Percentiles rank a stretch among this genome's conserved stretches.
These are phyloP conservation scores for Hesperophylax magnus DNA, from an alignment of 1,140 invertebrate genomes.

Conservation along the genomic window DNA sequence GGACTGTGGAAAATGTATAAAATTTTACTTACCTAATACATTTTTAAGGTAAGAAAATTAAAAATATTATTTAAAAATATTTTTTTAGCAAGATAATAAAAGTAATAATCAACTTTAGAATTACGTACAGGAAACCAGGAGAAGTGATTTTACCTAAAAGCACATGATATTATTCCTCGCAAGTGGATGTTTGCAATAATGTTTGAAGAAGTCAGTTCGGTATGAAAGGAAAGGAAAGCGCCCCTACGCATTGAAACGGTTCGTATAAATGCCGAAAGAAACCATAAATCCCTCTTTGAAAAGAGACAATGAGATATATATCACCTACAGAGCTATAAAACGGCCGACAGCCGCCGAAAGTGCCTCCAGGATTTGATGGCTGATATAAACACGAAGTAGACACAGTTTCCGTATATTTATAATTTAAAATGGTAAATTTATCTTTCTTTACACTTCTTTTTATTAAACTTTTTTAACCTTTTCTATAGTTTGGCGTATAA, in stretches of 20 bases:
- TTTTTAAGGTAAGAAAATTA: too few species aligned
- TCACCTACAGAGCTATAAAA: constrained; percentile 43
- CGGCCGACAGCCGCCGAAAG: constrained; percentile 39
- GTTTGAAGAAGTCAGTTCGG: constrained; percentile 41
- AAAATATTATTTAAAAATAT: too few species aligned
- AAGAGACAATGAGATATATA: constrained; percentile 55
- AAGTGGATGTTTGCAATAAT: constrained; percentile 28
- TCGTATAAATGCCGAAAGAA: constrained; percentile 52
- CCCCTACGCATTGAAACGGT: constrained; percentile 36
- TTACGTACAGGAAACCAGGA: too few species aligned
- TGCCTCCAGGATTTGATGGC: constrained; percentile 40
- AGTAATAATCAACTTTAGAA: too few species aligned
- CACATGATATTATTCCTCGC: background rate
- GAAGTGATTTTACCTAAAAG: too few species aligned
- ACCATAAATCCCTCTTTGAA: constrained; percentile 56
- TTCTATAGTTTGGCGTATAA: too few species aligned
- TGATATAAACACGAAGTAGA: constrained; percentile 22
- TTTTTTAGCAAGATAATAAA: too few species aligned
- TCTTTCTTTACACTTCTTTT: too few species aligned
- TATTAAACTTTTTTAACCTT: too few species aligned
- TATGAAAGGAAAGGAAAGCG: constrained; percentile 29
- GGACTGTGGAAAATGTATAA: too few species aligned
- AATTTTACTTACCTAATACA: too few species aligned
- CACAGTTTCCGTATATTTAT: background rate
- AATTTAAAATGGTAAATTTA: too few species aligned